phyloP scores from a whole-genome alignment of 2,888 invertebrate species.

The Lasioglossum lativentre region DNA sequence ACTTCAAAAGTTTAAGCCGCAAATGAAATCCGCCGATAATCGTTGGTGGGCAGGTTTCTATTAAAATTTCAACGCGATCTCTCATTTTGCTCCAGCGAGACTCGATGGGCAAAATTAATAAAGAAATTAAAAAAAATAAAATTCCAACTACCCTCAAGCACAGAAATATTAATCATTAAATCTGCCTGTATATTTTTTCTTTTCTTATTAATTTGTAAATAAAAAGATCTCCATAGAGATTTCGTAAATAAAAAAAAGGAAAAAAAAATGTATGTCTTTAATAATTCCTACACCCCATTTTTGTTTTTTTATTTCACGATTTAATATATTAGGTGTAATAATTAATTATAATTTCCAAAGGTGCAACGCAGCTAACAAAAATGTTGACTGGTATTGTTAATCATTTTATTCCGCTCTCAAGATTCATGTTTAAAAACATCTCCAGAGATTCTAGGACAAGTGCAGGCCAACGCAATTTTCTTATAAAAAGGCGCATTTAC shows the following conservation, averaged over 20 bases:
- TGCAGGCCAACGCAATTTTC: background rate
- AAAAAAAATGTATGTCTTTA: too few relatives aligned
- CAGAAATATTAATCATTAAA: background rate
- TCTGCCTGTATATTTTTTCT: background rate
- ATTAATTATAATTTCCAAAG: too few relatives aligned
- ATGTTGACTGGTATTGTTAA: background rate
- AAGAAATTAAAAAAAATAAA: background rate
- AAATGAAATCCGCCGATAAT: constrained; percentile 53
- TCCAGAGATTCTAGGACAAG: background rate
- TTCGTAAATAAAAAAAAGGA: too few relatives aligned
- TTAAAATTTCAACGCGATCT: constrained; percentile 72
- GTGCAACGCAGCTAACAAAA: background rate
- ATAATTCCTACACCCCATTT: too few relatives aligned
- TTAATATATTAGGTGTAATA: too few relatives aligned
- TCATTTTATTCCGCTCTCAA: background rate
- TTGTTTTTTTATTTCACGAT: too few relatives aligned
- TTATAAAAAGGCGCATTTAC: background rate
- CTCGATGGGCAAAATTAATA: background rate
- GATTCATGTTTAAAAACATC: background rate
- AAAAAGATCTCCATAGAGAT: too few relatives aligned
- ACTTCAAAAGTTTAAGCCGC: constrained; percentile 74
- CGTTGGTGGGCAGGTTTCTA: constrained; percentile 64
- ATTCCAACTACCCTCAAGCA: background rate
- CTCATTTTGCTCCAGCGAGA: background rate
- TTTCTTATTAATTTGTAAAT: too few relatives aligned